A percentile compares a stretch with the other conserved stretches of the same genome.
Evolutionary conservation across 2,113 vertebrate species (phyloP).

Genomic region (Canis aureus): DNA sequence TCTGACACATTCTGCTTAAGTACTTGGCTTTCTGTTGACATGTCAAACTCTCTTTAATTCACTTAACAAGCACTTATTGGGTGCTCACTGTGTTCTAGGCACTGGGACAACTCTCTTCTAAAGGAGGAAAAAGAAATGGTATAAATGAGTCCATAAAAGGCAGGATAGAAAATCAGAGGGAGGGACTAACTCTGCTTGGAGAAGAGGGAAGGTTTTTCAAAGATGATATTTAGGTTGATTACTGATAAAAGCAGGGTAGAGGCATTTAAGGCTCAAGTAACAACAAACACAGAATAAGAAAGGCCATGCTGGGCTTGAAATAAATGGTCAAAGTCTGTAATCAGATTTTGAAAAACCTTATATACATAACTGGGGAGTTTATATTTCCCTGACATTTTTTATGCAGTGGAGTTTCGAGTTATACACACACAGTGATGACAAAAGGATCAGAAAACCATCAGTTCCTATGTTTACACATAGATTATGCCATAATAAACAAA

Average conservation of each 20-base stretch:
- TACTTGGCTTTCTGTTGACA: neutral
- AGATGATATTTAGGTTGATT: neutral
- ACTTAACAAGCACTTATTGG: neutral
- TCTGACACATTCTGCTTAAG: neutral
- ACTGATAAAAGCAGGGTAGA: neutral
- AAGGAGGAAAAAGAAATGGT: neutral
- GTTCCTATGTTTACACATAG: neutral
- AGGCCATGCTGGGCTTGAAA: neutral
- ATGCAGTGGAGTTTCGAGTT: neutral
- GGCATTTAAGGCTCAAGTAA: neutral
- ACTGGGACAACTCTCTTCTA: neutral
- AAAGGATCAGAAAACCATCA: neutral
- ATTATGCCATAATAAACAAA: conserved; percentile 39
- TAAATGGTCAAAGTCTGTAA: neutral
- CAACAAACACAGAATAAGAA: neutral
- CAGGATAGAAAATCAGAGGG: conserved; percentile 10
- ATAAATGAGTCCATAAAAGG: conserved; percentile 26
- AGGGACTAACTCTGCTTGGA: neutral
- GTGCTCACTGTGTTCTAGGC: neutral
- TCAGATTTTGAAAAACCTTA: neutral
- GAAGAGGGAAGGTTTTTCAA: neutral
- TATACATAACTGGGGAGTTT: neutral
- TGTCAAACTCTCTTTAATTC: neutral
- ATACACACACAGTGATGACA: neutral
- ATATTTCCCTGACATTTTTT: neutral